Evolutionary conservation across 2,113 vertebrate species (phyloP).

Genomic region (Dolichotis patagonum): DNA sequence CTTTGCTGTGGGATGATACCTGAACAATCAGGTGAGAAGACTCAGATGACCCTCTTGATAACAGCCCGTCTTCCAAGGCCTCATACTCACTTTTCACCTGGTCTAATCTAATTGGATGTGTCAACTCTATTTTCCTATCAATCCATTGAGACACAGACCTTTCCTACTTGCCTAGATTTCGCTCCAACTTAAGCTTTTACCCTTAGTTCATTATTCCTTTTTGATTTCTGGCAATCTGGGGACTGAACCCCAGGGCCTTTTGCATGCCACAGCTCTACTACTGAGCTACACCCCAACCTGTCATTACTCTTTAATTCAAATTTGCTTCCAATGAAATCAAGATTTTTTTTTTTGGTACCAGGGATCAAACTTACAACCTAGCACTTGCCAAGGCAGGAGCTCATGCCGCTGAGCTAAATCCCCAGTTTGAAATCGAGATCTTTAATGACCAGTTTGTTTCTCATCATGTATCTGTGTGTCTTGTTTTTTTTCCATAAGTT

Average conservation of each 20-base stretch:
- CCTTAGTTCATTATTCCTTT: neutral
- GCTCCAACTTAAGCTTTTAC: neutral
- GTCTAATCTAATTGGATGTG: neutral
- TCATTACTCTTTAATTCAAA: conserved; percentile 41
- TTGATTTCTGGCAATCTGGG: neutral
- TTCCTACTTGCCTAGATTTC: neutral
- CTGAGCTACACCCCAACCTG: neutral
- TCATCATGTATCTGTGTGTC: neutral
- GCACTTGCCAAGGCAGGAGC: too few species aligned
- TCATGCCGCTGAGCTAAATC: too few species aligned
- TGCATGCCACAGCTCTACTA: neutral
- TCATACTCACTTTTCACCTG: neutral
- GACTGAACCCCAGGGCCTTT: neutral
- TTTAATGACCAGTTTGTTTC: neutral
- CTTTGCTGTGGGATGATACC: neutral
- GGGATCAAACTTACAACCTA: too few species aligned
- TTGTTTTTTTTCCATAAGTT: neutral
- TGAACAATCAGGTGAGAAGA: neutral
- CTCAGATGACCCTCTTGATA: neutral
- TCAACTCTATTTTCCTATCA: neutral
- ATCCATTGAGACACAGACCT: neutral
- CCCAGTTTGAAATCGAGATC: neutral
- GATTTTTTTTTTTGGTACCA: neutral
- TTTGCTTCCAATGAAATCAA: neutral
- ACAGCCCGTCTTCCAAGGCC: neutral